Percentiles rank a stretch among this genome's conserved stretches.
phyloP scores from a whole-genome alignment of 2,113 vertebrate species.

The Hiodon alosoides region DNA sequence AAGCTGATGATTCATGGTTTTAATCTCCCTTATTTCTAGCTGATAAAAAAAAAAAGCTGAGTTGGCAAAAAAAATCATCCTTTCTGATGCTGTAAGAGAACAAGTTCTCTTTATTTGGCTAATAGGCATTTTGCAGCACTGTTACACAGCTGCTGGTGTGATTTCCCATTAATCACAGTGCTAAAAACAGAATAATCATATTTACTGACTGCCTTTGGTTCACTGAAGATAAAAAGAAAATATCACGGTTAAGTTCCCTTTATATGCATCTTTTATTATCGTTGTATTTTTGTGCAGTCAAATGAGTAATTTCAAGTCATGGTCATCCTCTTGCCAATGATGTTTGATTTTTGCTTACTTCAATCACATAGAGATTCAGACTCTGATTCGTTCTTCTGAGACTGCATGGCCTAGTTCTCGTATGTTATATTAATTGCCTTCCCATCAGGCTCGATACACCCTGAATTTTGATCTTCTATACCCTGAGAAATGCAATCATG shows the following conservation, averaged over 20 bases:
- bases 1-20: neutral
- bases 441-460: too few species aligned
- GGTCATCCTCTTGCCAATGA: too few species aligned
- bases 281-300: neutral
- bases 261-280: neutral
- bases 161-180: constrained; percentile 24
- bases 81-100: neutral
- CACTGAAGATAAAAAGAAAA: constrained; percentile 4
- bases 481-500: too few species aligned
- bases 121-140: constrained; percentile 5
- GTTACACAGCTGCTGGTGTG: constrained; percentile 16
- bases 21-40: neutral
- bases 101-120: constrained; percentile 14
- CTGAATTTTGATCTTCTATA: too few species aligned
- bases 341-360: too few species aligned
- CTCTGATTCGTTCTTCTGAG: too few species aligned
- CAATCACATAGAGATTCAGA: too few species aligned
- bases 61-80: neutral
- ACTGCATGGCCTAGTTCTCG: too few species aligned
- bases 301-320: too few species aligned
- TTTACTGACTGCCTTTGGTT: constrained; percentile 19
- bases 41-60: constrained; percentile 4
- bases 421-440: too few species aligned
- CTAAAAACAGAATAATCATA: constrained; percentile 22
- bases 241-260: neutral